Evolutionary conservation across 2,113 vertebrate genomes (phyloP).

Genomic region (Corythornis vintsioides): DNA sequence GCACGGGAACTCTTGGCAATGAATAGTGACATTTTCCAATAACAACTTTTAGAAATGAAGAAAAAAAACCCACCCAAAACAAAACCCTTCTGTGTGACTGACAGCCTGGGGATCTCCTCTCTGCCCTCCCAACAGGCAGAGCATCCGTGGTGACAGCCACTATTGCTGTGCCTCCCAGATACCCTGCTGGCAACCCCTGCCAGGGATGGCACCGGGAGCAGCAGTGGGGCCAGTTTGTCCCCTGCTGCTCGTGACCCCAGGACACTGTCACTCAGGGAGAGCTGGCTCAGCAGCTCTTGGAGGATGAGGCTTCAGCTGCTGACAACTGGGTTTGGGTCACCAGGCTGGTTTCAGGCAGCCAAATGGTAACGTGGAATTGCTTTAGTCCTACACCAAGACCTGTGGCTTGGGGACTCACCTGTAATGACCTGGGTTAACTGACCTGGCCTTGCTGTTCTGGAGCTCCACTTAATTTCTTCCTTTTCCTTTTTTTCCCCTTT

Average conservation of each 20-base stretch:
- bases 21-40: constrained; percentile 47
- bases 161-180: background rate
- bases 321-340: background rate
- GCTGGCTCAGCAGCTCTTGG: background rate
- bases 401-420: background rate
- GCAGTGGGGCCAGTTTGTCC: accelerated
- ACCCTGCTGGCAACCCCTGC: accelerated
- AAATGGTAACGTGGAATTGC: background rate
- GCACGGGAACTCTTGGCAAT: background rate
- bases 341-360: background rate
- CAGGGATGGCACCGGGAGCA: accelerated
- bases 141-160: background rate
- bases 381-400: background rate
- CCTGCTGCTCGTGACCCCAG: background rate
- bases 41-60: background rate
- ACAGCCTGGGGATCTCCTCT: background rate
- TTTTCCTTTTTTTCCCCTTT: background rate
- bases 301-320: background rate
- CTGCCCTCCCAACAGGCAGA: background rate
- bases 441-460: background rate
- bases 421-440: background rate
- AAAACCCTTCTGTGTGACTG: background rate
- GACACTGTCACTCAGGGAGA: accelerated
- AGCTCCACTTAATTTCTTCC: background rate
- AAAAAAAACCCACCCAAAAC: background rate